A percentile compares a stretch with the other conserved stretches of the same genome.
Evolutionary conservation across 2,888 invertebrate genomes (phyloP).

Genomic region (Orchesella flavescens): DNA sequence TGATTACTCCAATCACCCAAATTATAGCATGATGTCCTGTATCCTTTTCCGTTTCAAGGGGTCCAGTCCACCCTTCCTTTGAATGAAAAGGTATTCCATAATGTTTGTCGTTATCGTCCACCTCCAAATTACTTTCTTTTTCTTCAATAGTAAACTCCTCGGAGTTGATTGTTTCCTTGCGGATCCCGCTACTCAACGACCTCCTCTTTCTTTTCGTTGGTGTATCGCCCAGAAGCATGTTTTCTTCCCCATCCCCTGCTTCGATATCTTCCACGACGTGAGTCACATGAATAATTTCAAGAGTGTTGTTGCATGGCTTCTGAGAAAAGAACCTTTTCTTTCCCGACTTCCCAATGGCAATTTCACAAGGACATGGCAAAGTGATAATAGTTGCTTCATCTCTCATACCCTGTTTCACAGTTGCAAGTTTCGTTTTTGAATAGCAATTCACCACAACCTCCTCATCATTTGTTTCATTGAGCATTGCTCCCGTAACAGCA

Average conservation of each 20-base stretch:
- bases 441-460: conserved; percentile 26
- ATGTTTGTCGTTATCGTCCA: conserved; percentile 7
- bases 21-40: conserved; percentile 14
- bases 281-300: conserved; percentile 42
- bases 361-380: conserved; percentile 36
- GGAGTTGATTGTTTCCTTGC: background rate
- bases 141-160: background rate
- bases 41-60: background rate
- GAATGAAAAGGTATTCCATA: background rate
- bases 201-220: background rate
- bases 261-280: conserved; percentile 36
- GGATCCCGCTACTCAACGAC: background rate
- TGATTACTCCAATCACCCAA: conserved; percentile 8
- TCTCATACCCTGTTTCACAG: conserved; percentile 21
- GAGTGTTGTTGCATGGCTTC: conserved; percentile 26
- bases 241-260: background rate
- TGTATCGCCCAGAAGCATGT: background rate
- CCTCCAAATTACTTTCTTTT: background rate
- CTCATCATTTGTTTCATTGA: conserved; percentile 29
- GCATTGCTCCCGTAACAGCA: conserved; percentile 41
- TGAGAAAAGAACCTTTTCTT: conserved; percentile 13
- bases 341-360: conserved; percentile 2
- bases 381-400: conserved; percentile 44
- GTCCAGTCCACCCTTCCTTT: no score
- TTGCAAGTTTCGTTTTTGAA: conserved; percentile 6